Conservation (phyloP, 2,888 invertebrate genomes). For the Gymnosoma rotundatum region DNA sequence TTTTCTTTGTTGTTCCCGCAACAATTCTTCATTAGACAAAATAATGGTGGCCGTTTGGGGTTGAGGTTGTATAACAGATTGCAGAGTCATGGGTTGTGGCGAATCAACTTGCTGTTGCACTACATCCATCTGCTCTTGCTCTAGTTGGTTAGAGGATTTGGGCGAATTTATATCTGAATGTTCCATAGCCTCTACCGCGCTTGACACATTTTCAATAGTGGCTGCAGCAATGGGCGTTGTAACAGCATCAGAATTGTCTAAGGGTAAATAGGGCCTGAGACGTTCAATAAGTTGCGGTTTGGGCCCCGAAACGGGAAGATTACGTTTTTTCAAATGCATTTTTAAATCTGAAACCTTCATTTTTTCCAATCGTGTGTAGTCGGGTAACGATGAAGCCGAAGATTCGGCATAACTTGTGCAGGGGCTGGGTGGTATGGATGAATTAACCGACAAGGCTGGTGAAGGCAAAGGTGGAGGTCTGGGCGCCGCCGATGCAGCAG, state of each 20-base stretch:
- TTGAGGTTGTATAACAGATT: conserved; percentile 77
- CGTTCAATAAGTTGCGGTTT: conserved; percentile 97
- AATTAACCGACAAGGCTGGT: conserved; percentile 83
- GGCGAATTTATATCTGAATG: conserved; percentile 77
- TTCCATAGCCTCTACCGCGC: conserved; percentile 76
- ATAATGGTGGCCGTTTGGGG: conserved; percentile 81
- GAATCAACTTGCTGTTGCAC: conserved; percentile 81
- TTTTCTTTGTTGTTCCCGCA: conserved; percentile 91
- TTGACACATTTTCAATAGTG: conserved; percentile 70
- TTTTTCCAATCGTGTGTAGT: conserved; percentile 90
- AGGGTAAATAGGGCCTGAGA: conserved; percentile 87
- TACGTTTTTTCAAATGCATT: conserved; percentile 95
- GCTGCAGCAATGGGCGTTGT: conserved; percentile 77
- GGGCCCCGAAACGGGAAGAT: conserved; percentile 96
- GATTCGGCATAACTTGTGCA: conserved; percentile 81
- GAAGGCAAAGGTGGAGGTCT: conserved; percentile 83
- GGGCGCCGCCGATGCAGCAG: conserved; percentile 72
- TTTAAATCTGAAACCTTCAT: conserved; percentile 98
- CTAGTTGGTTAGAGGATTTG: conserved; percentile 67
- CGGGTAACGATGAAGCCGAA: conserved; percentile 75
- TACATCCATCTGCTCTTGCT: conserved; percentile 82
- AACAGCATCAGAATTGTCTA: conserved; percentile 81
- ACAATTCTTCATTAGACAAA: conserved; percentile 87
- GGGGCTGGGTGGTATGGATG: conserved; percentile 82
- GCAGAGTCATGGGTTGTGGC: conserved; percentile 77